Conservation (phyloP, 2,888 invertebrate species). For the Tiliacea aurago region DNA sequence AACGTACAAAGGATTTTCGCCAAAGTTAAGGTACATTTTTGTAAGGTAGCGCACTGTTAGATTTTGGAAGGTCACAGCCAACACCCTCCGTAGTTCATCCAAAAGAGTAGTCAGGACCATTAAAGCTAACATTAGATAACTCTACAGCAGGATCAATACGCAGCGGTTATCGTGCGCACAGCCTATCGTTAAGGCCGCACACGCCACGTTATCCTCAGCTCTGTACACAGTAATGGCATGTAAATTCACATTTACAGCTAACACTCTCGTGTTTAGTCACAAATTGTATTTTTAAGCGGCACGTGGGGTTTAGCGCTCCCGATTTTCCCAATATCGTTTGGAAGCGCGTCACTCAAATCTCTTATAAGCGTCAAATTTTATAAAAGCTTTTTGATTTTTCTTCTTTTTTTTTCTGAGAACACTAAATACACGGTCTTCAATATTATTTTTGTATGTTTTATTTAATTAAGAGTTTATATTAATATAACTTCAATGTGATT, state of each 20-base stretch:
- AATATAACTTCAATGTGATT: slow-evolving; percentile 11
- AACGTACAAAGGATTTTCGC: neutral
- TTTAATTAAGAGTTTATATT: slow-evolving; percentile 12
- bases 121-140: slow-evolving; percentile 9
- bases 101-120: neutral
- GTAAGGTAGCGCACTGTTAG: neutral
- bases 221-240: slow-evolving; percentile 68
- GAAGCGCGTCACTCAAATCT: slow-evolving; percentile 22
- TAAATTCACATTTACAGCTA: slow-evolving; percentile 71
- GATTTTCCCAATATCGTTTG: slow-evolving; percentile 27
- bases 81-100: neutral
- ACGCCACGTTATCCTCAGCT: slow-evolving; percentile 15
- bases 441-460: slow-evolving; percentile 11
- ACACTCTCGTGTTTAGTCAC: slow-evolving; percentile 62
- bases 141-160: slow-evolving; percentile 3
- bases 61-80: neutral
- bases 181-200: slow-evolving; percentile 5
- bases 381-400: neutral
- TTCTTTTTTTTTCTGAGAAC: neutral
- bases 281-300: slow-evolving; percentile 43
- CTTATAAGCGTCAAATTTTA: slow-evolving; percentile 23
- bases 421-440: neutral
- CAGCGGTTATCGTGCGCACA: neutral
- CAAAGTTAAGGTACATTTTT: neutral
- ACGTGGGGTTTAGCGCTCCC: slow-evolving; percentile 15